A percentile compares a stretch with the other conserved stretches of the same genome.
These are phyloP conservation scores for Pseudeuparius sepicola DNA, from an alignment of 2,888 invertebrate genomes.

Conservation along the genomic window DNA sequence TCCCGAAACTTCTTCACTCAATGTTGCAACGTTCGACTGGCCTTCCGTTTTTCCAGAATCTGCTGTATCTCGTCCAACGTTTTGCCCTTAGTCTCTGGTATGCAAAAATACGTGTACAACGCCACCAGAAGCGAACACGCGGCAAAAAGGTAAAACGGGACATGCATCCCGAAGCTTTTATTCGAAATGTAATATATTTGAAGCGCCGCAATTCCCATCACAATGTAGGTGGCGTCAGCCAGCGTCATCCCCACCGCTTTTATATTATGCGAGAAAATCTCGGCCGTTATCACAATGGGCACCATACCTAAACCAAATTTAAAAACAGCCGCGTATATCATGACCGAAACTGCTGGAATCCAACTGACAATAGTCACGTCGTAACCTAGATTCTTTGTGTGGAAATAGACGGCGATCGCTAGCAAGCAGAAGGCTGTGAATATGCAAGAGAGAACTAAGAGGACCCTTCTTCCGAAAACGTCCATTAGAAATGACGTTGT, in stretches of 20 bases:
- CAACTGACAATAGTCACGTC: conserved; percentile 30
- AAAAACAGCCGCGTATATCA: conserved; percentile 32
- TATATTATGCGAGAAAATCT: conserved; percentile 33
- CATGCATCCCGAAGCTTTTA: conserved; percentile 21
- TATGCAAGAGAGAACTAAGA: conserved; percentile 31
- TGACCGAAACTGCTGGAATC: conserved; percentile 33
- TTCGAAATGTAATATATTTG: conserved; percentile 23
- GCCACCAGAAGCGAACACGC: conserved; percentile 21
- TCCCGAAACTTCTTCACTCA: too few relatives aligned
- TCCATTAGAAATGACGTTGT: conserved; percentile 32
- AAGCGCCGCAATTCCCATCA: conserved; percentile 23
- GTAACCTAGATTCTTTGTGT: conserved; percentile 27
- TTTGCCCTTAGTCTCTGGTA: too few relatives aligned
- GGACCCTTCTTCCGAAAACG: conserved; percentile 32
- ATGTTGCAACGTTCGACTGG: conserved; percentile 1
- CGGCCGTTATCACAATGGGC: conserved; percentile 34
- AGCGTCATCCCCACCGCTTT: conserved; percentile 31
- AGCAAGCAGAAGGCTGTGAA: conserved; percentile 32
- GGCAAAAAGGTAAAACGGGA: conserved; percentile 26
- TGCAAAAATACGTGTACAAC: conserved; percentile 19
- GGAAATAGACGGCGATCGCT: conserved; percentile 32
- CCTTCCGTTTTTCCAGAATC: too few relatives aligned
- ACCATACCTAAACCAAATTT: conserved; percentile 34
- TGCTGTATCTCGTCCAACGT: too few relatives aligned
- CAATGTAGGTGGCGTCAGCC: conserved; percentile 24